phyloP scores from a whole-genome alignment of 2,113 vertebrate genomes.

The Myocastor coypus region DNA sequence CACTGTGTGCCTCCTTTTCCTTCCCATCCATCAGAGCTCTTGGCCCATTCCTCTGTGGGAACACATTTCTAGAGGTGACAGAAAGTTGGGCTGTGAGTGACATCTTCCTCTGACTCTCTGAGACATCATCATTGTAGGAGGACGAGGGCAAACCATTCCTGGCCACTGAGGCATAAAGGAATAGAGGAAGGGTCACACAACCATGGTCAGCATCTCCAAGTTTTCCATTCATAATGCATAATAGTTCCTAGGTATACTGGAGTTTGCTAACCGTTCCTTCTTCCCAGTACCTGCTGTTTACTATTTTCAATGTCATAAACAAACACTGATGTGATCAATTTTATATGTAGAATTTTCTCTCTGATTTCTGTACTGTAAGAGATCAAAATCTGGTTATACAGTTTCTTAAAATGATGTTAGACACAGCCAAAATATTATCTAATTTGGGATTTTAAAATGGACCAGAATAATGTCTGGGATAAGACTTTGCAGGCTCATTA shows the following conservation, averaged over 20 bases:
- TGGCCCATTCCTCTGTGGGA: neutral
- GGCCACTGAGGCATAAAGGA: neutral
- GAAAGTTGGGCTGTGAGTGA: neutral
- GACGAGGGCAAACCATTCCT: neutral
- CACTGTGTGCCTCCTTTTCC: neutral
- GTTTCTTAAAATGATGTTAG: neutral
- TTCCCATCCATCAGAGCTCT: neutral
- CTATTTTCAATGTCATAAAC: neutral
- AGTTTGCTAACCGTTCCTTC: neutral
- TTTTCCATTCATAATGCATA: no score
- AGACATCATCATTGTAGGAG: neutral
- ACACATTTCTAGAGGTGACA: neutral
- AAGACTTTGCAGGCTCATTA: neutral
- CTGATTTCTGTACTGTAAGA: conserved; percentile 1
- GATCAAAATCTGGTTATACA: conserved; percentile 25
- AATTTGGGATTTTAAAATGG: conserved; percentile 24
- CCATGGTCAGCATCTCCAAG: accelerated
- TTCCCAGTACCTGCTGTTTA: neutral
- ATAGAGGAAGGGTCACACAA: neutral
- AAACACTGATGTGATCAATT: neutral
- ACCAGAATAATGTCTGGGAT: neutral
- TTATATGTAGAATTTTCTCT: neutral
- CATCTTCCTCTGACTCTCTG: neutral
- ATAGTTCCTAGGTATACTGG: neutral
- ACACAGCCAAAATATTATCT: neutral